Percentiles rank a stretch among this genome's conserved stretches.
phyloP scores from a whole-genome alignment of 2,888 invertebrate genomes.

The Fragum sueziense region DNA sequence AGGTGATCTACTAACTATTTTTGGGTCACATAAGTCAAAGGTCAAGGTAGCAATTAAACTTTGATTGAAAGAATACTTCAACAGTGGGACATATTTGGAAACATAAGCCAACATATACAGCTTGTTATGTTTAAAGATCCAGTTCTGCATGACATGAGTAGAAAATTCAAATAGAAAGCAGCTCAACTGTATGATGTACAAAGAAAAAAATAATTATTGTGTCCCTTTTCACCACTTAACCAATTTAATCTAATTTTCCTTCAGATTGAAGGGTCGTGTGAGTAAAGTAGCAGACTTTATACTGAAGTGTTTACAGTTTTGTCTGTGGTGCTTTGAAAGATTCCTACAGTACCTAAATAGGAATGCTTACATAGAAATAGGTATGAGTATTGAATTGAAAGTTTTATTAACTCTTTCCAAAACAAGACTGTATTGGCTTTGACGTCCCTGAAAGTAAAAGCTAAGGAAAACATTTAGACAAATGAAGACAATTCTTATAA shows the following conservation, averaged over 20 bases:
- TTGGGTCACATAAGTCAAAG: no score
- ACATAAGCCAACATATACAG: no score
- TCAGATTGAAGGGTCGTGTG: conserved; percentile 70
- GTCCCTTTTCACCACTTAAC: background rate
- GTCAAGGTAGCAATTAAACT: no score
- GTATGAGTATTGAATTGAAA: conserved; percentile 76
- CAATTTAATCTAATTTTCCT: background rate
- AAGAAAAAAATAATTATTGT: no score
- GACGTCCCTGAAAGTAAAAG: no score
- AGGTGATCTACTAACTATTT: no score
- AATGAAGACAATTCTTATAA: background rate
- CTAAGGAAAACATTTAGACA: background rate
- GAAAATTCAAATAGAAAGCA: background rate
- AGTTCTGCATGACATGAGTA: no score
- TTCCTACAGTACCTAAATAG: conserved; percentile 96
- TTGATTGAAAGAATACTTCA: no score
- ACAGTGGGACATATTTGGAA: no score
- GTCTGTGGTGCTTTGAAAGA: conserved; percentile 94
- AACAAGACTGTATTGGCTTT: no score
- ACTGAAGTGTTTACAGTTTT: conserved; percentile 88
- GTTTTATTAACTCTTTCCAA: no score
- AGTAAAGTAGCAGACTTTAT: conserved; percentile 72
- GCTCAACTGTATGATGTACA: background rate
- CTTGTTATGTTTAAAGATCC: no score
- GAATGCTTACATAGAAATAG: conserved; percentile 96